Base-by-base conservation (phyloP, 2,113 vertebrate species). In the Pontoporia blainvillei region DNA sequence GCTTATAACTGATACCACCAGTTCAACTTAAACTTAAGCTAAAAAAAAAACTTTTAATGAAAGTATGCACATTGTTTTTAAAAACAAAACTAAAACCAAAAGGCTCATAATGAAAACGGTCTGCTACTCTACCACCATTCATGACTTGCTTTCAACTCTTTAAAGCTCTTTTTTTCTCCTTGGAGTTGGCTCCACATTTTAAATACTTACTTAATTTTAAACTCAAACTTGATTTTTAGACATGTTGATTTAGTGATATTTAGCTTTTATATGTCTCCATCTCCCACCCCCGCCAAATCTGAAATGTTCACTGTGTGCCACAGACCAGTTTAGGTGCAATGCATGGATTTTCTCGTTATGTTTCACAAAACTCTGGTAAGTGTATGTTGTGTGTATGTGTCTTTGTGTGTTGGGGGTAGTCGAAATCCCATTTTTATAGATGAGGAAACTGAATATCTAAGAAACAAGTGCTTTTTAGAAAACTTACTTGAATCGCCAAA, bases 321-420 rank as follows among this genome's bases (percentile, higher is more conserved):
- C 39, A 67, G 49, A 84, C 61, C n/a, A 96, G 64, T 31, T 78
- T 87, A 76, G 72, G 84, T 44, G 39, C 2, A 72, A 29, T 90
- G 75, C 25, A 61, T 41, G 3, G 84, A 87, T 82, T 85, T 83
- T 78, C 27, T 73, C 25, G 94, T 78, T 81, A 81, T 79, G 31
- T 81, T 91, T 86, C 59, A 91, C 85, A 97, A 91, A 81, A 89
- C 82, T 27, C 5, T 25, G 78, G 31, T 44, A 90, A 92, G 15
- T 29, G 27, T 57, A 85, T 78, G 8, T 69, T 87, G 8, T 72
- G 11, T n/a, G 21, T 52, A 67, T 36, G 27, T 84, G 29, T 69
- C 7, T 76, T 9, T 92, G 52, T 72, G 39, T 76, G 54, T 34
- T 61, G 34, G 18, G 17, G 13, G 7, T 17, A 1, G 23, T 25